A percentile compares a stretch with the other conserved stretches of the same genome.
These are phyloP conservation scores for Bergia sp. DNA, from an alignment of 92 coral and sea anemone genomes.

Conservation along the genomic window DNA sequence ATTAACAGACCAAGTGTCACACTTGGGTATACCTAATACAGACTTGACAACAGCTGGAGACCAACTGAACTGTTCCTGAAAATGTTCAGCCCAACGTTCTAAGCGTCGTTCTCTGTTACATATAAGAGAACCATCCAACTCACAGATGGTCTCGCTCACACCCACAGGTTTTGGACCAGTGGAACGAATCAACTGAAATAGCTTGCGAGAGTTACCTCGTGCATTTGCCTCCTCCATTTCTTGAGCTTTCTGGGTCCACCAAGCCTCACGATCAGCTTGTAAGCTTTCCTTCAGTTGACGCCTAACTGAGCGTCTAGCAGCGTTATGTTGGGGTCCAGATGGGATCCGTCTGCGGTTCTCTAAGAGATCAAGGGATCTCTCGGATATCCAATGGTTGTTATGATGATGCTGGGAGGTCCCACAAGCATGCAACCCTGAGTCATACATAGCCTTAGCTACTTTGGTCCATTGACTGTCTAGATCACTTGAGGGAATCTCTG, in stretches of 20 bases:
- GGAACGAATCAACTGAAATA: background rate
- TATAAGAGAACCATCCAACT: background rate
- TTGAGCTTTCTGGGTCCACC: background rate
- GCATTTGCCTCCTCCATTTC: background rate
- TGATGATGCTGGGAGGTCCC: too few species aligned
- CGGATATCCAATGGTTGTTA: too few species aligned
- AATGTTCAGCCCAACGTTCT: background rate
- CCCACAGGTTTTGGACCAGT: background rate
- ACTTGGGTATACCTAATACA: too few species aligned
- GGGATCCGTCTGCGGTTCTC: too few species aligned
- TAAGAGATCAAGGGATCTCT: too few species aligned
- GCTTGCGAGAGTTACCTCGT: background rate
- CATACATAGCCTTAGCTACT: too few species aligned
- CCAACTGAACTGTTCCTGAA: background rate
- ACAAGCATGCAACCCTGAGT: too few species aligned
- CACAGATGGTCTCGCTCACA: background rate
- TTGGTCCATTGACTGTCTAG: too few species aligned
- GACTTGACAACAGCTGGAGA: too few species aligned
- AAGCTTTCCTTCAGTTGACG: background rate
- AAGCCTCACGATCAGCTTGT: background rate
- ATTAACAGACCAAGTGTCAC: too few species aligned
- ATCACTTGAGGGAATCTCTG: too few species aligned
- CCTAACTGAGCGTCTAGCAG: background rate
- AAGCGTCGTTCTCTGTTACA: background rate
- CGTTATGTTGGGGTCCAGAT: background rate